Percentiles rank a stretch among this genome's conserved stretches.
These are phyloP conservation scores for Tenthredo notha DNA, from an alignment of 2,888 invertebrate species.

Conservation along the genomic window DNA sequence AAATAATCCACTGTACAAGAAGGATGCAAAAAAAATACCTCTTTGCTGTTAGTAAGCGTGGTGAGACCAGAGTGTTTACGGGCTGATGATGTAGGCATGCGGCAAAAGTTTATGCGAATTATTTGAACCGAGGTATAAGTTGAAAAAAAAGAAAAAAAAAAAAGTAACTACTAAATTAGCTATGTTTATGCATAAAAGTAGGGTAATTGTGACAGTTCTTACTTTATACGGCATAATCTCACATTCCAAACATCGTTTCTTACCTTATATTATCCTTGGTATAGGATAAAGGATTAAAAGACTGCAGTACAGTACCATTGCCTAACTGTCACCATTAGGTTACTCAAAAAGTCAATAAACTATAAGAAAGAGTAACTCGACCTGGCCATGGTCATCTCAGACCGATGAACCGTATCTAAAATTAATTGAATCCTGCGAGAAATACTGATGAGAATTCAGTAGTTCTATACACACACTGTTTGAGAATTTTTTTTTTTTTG, in stretches of 20 bases:
- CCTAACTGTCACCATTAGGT: background rate
- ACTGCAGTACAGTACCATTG: background rate
- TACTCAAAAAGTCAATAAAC: slow-evolving; percentile 10
- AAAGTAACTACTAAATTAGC: background rate
- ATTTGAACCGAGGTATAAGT: background rate
- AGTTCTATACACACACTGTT: background rate
- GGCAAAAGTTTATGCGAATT: background rate
- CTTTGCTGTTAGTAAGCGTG: background rate
- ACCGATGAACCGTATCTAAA: slow-evolving; percentile 27
- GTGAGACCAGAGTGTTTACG: background rate
- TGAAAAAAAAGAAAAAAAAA: too few relatives aligned
- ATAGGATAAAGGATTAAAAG: background rate
- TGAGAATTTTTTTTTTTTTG: background rate
- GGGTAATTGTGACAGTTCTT: background rate
- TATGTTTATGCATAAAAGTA: background rate
- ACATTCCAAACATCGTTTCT: background rate
- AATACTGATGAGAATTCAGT: background rate
- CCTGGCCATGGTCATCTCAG: background rate
- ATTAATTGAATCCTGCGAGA: slow-evolving; percentile 34
- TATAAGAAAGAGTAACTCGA: background rate
- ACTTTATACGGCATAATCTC: background rate
- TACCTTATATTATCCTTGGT: background rate
- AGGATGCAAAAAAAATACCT: slow-evolving; percentile 2
- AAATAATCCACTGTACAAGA: background rate
- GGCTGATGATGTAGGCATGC: background rate